Conservation (phyloP, 2,113 vertebrate genomes). For the Cyanistes caeruleus region DNA sequence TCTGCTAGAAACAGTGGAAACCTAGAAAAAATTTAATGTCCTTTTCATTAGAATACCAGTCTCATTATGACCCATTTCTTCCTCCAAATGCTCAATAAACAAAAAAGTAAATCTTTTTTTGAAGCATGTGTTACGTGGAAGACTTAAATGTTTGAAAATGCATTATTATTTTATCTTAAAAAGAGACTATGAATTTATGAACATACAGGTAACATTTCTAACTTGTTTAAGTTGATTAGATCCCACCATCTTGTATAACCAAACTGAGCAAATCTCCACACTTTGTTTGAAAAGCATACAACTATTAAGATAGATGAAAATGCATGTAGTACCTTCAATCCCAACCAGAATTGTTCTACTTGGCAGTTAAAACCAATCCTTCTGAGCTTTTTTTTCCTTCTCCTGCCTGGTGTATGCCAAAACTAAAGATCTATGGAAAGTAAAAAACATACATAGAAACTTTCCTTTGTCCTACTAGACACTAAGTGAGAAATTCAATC, state of each 20-base stretch:
- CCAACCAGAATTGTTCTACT: neutral
- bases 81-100: neutral
- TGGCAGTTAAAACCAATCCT: neutral
- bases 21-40: neutral
- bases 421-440: neutral
- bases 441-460: neutral
- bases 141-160: neutral
- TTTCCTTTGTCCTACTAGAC: neutral
- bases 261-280: neutral
- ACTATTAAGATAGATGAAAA: slow-evolving; percentile 17
- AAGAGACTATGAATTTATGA: slow-evolving; percentile 16
- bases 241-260: neutral
- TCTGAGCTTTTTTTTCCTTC: neutral
- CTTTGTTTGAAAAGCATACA: neutral
- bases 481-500: neutral
- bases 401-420: neutral
- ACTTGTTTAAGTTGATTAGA: neutral
- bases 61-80: neutral
- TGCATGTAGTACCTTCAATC: neutral
- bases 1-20: neutral
- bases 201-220: neutral
- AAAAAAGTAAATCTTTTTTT: neutral
- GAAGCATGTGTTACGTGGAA: neutral
- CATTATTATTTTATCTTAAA: neutral
- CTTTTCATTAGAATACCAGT: neutral